Evolutionary conservation across 2,888 invertebrate genomes (phyloP).

Genomic region (Lacanobia wlatinum): DNA sequence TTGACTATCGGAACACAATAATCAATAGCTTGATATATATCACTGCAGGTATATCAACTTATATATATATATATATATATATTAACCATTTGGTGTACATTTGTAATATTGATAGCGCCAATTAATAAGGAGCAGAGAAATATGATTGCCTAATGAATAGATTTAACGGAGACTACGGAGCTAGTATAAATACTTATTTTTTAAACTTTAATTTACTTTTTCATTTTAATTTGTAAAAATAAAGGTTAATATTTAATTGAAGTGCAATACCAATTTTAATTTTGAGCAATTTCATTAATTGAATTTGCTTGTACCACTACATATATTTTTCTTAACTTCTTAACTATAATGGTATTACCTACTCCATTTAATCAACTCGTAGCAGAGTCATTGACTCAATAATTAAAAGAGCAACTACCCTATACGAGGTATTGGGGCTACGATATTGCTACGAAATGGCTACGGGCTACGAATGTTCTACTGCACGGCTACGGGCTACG

Average conservation of each 20-base stretch:
- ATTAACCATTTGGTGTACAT: no score
- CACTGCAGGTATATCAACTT: no score
- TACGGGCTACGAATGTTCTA: constrained; percentile 2
- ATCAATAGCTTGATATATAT: no score
- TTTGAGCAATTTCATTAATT: not conserved
- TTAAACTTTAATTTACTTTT: not conserved
- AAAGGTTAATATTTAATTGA: not conserved
- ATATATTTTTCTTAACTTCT: not conserved
- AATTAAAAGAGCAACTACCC: constrained; percentile 6
- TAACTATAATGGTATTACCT: not conserved
- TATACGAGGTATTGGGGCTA: not conserved
- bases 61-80: no score
- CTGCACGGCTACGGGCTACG: constrained; percentile 23
- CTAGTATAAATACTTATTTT: not conserved
- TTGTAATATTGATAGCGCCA: no score
- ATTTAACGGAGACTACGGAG: not conserved
- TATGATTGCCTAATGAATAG: no score
- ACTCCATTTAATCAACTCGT: not conserved
- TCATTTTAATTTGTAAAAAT: not conserved
- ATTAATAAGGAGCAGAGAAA: no score
- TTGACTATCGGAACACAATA: no score
- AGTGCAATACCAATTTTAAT: not conserved
- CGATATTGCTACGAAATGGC: no score
- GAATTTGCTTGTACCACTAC: not conserved
- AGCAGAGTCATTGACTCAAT: constrained; percentile 2